Base-by-base conservation (phyloP, 2,888 invertebrate species). In the Sarcophaga variegata region DNA sequence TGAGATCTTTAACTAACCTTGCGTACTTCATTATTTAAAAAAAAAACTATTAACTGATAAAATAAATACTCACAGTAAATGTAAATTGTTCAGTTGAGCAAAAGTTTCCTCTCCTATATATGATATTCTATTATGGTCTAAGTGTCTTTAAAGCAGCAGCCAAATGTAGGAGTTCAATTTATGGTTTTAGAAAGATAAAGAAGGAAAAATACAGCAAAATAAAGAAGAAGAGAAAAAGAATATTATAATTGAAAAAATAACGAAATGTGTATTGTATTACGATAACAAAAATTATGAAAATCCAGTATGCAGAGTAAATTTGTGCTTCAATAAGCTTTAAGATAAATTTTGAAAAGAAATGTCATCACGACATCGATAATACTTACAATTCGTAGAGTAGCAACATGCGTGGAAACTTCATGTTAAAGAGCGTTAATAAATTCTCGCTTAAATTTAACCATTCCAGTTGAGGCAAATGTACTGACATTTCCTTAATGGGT, bases 371-470 rank as follows among this genome's bases (percentile, higher is more conserved):
- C 54, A 54, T 17, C 17, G 12, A 5, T 10, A 54, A 83, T 88
- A 93, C 94, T 94, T 92, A 95, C 95, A 95, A 90, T 89, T 95
- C 94, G 77, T 88, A 90, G 14, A 95, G 90, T 45, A 90, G 91
- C 11, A 93, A 93, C 88, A 95, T 91, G 86, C 91, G 89, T 11
- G 95, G 94, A 89, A 95, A 94, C 63, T 89, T 90, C 70, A 94
- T 92, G 49, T 92, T 92, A 60, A 92, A 91, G 76, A 94, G 90
- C 4, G 94, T 94, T 62, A 95, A 90, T 14, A 91, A 90, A 92
- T 95, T 95, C 59, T 93, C 90, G 17, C 93, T 94, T 71, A 95
- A 90, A 88, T 94, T 92, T 90, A 95, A 90, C 93, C 94, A 94
- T 71, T 92, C 91, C 66, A 95, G 90, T 8, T 90, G 89, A 2